Base-by-base conservation (phyloP, 2,888 invertebrate species). In the Ichneumon xanthorius region DNA sequence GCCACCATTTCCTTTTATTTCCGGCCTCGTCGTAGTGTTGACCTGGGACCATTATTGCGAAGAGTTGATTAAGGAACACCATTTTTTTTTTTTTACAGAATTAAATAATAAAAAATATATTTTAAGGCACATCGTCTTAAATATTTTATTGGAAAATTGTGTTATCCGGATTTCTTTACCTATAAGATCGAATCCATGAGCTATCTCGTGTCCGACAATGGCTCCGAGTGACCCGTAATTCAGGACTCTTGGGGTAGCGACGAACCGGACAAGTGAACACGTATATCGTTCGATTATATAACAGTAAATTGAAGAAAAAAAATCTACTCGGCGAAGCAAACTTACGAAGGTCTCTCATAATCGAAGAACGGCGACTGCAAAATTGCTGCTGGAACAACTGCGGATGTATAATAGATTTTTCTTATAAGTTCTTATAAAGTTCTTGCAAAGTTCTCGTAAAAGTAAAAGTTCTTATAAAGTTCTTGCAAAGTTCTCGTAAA, bases 1-100 rank as follows among this genome's bases (percentile, higher is more conserved):
- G 95, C 96, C 96, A 96, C 96, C 96, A 96, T 88, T 96, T 95
- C 89, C 95, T 95, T 89, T 96, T 92, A 94, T 97, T 97, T 2
- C 98, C 98, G 86, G 96, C 94, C 90, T 96, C 96, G 93, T 98
- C 97, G 94, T 96, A 97, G 76, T 97, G 96, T 0, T 97, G 95
- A n/a, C 98, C 97, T 96, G 58, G 9, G 22, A 9, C 3, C 4
- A 55, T 55, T 55, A 55, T 55, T 55, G 16, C n/a, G 50, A n/a
- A n/a, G 0, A 50, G 14, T 37, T 7, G 0, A 37, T 37, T 37
- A 6, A 37, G 37, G 4, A 37, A 37, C 6, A 37, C 0, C 2
- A 26, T 22, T 22, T 22, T 22, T 22, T 22, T 22, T 26, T 3
- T 26, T 26, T 37, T 37, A 37, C 37, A 5, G 0, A 7, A 37